Evolutionary conservation across 2,113 vertebrate genomes (phyloP), one percentile per base, ranked within the genome.

Genomic region (Verasper variegatus): DNA sequence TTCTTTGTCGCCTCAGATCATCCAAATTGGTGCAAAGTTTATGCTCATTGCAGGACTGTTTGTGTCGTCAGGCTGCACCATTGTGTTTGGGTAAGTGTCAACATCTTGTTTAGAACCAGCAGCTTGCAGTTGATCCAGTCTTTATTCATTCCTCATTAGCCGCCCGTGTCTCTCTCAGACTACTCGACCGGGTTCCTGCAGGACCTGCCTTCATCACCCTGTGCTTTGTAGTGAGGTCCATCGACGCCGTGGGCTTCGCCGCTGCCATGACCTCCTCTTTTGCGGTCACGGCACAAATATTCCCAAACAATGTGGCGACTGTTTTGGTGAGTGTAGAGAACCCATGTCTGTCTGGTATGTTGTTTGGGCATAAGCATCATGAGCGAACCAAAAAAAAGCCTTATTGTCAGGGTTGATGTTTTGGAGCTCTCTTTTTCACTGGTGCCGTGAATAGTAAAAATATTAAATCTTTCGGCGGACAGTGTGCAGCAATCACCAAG

Each of bases 11-110:
- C 17, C 3, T 62, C 92, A 99, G 98, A 95, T 99, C 88, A 95
- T 98, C 1, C 94, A 95, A 18, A 97, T 99, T 83, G 98, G 98
- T 82, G 95, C 97, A 56, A 99, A 98, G 92, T 97, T 97, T 88
- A 96, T 99, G 96, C 96, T 99, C 47, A 78, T 97, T 60, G 27
- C 93, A 52, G 98, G 98, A 35, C 93, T 98, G 75, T 96, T 98
- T 88, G 80, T 96, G 61, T 99, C 98, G 0, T 95, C 96, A 47
- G 93, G 89, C 76, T 96, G 94, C 79, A 99, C 96, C 60, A 83
- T 99, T 80, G 79, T 98, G 4, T 99, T 99, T 90, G 98, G 98
- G 98, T 99, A 84, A 95, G 96, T 61, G 26, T 35, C 0, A 17
- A 15, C 12, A 12, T 17, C 45, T 15, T 47, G 14, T 14, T 47